Percentiles rank a stretch among this genome's conserved stretches.
phyloP scores from a whole-genome alignment of 2,113 vertebrate genomes.

The Regulus satrapa region DNA sequence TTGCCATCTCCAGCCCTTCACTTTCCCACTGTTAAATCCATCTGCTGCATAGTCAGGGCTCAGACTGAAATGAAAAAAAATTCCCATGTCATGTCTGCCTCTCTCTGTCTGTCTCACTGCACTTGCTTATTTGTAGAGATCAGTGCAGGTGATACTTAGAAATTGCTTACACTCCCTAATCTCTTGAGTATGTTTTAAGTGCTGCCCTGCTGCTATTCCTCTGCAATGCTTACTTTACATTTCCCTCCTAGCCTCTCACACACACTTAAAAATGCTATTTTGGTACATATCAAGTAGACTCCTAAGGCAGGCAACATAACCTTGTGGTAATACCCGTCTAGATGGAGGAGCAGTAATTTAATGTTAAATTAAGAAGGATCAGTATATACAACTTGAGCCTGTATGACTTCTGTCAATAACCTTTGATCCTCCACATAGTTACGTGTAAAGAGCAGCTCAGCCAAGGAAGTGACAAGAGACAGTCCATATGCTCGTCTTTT shows the following conservation, averaged over 20 bases:
- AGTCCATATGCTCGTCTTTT: rapidly evolving
- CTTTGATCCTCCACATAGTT: rapidly evolving
- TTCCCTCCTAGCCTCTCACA: not conserved
- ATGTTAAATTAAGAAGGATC: not conserved
- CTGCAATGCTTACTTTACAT: not conserved
- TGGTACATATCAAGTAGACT: not conserved
- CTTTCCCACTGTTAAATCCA: not conserved
- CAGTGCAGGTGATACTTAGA: not conserved
- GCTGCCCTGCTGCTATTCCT: not conserved
- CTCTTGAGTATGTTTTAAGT: not conserved
- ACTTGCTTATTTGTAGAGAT: constrained; percentile 6
- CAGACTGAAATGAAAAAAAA: not conserved
- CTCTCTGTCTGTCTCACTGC: not conserved
- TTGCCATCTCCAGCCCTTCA: not conserved
- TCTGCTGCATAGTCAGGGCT: not conserved
- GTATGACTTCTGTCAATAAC: not conserved
- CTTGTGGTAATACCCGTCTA: not conserved
- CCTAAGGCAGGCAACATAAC: not conserved
- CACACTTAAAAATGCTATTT: not conserved
- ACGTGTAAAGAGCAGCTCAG: not conserved
- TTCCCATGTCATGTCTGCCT: not conserved
- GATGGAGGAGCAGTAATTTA: not conserved
- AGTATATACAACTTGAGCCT: not conserved
- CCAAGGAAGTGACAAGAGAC: not conserved
- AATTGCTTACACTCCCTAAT: not conserved